Evolutionary conservation across 2,797 vertebrate genomes (phyloP).

Genomic region (Pempheris klunzingeri): DNA sequence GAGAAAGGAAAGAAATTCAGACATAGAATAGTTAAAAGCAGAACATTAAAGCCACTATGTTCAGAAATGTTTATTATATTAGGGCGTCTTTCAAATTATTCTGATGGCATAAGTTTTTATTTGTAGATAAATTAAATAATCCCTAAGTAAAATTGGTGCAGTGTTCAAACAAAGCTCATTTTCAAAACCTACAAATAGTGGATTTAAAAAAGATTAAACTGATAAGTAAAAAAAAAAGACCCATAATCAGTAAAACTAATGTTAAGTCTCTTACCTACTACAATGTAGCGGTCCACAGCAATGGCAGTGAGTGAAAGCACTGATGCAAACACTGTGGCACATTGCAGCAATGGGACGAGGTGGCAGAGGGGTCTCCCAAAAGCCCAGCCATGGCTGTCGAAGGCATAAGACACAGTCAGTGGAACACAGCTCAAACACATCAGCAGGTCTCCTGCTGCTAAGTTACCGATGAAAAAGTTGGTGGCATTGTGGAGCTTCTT

Average conservation of each 20-base stretch:
- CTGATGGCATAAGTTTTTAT: not conserved
- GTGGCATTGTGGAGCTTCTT: constrained; percentile 89
- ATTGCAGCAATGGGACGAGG: constrained; percentile 85
- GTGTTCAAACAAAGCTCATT: not conserved
- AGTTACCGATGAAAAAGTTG: constrained; percentile 89
- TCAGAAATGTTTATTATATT: not conserved
- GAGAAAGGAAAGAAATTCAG: constrained; percentile 5
- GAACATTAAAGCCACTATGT: not conserved
- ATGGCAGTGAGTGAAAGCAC: constrained; percentile 89
- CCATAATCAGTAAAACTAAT: not conserved
- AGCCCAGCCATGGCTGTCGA: constrained; percentile 85
- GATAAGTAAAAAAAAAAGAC: not conserved
- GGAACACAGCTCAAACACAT: constrained; percentile 89
- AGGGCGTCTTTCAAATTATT: not conserved
- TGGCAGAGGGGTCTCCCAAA: constrained; percentile 86
- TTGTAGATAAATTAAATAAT: not conserved
- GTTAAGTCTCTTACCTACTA: constrained; percentile 76
- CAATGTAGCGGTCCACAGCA: constrained; percentile 87
- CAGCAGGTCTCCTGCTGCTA: constrained; percentile 86
- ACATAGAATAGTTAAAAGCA: not conserved
- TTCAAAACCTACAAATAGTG: not conserved
- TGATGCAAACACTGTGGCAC: constrained; percentile 86
- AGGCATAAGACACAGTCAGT: constrained; percentile 86
- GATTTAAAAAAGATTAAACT: not conserved
- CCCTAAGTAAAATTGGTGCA: not conserved